phyloP scores from a whole-genome alignment of 2,797 vertebrate genomes.

The Martes flavigula region DNA sequence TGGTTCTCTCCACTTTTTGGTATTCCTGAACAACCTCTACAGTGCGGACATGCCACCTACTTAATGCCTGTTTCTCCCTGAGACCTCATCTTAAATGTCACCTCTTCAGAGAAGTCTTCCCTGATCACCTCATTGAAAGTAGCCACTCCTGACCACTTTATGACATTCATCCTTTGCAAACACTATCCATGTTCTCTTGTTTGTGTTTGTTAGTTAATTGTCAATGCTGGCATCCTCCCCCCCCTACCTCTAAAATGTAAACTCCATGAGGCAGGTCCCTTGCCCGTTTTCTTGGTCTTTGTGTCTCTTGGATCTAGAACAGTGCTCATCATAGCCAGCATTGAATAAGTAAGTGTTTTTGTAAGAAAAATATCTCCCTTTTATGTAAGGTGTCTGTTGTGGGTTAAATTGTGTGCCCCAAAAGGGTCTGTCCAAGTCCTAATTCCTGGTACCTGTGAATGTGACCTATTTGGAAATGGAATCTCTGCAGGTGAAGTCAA shows the following conservation, averaged over 20 bases:
- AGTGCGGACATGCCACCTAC: not conserved
- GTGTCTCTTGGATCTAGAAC: not conserved
- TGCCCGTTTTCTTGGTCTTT: not conserved
- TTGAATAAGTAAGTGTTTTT: not conserved
- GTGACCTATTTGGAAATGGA: not conserved
- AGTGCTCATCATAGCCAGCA: not conserved
- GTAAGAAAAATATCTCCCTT: not conserved
- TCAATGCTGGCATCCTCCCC: not conserved
- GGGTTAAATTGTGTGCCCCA: not conserved
- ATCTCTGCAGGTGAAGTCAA: not conserved
- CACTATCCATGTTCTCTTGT: not conserved
- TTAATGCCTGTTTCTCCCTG: not conserved
- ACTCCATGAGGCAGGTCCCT: not conserved
- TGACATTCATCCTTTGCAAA: not conserved
- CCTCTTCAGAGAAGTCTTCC: not conserved
- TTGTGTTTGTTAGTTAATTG: not conserved
- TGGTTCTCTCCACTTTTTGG: not conserved
- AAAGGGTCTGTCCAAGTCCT: not conserved
- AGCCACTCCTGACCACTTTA: not conserved
- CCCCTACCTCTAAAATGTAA: not conserved
- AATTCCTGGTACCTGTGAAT: not conserved
- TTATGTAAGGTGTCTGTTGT: not conserved
- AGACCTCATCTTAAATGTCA: not conserved
- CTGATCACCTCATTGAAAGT: not conserved
- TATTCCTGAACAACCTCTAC: no score